Base-by-base conservation (phyloP, 2,113 vertebrate species). In the Ciconia stormi region DNA sequence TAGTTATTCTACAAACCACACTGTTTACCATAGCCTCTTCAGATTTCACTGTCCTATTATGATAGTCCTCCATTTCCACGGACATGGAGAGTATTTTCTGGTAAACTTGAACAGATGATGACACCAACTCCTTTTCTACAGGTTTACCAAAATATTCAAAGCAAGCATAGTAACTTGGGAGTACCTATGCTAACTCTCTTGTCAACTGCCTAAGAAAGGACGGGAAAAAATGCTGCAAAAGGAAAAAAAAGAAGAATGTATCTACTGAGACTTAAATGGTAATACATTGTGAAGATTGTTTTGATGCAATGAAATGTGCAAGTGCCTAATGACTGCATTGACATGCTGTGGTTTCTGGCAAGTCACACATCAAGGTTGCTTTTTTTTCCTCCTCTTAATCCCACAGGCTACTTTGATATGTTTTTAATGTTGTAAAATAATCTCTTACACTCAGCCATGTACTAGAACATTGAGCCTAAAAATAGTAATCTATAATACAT, bases 361-460 rank as follows among this genome's bases (percentile, higher is more conserved):
- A 91, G 55, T 70, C 52, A 52, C 17, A 38, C 36, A 47, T 3
- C 1, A 16, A n/a, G 36, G 29, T 14, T 81, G 44, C 20, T 10
- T 34, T 22, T n/a, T 69, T 18, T 4, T 4, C 13, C 29, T 56
- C 52, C 84, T 47, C 53, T 72, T 76, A 92, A 92, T 89, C 59
- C 63, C 80, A 81, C 42, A 70, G 63, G 59, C 72, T 91, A 92
- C 65, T 92, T n/a, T 66, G 59, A 53, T 55, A 73, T 91, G 58
- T 70, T 92, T 88, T 73, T 83, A 95, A 77, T 70, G 63, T 76
- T 86, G 42, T 69, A 92, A 80, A 94, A 95, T 96, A 90, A 93
- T 93, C 89, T 83, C 91, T 83, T 92, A 55, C 38, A 29, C 50
- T 90, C 89, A 66, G 66, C 32, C 72, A 63, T 13, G 38, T 78